Evolutionary conservation across 2,797 vertebrate species (phyloP).

Genomic region (Sebastes diaconus): DNA sequence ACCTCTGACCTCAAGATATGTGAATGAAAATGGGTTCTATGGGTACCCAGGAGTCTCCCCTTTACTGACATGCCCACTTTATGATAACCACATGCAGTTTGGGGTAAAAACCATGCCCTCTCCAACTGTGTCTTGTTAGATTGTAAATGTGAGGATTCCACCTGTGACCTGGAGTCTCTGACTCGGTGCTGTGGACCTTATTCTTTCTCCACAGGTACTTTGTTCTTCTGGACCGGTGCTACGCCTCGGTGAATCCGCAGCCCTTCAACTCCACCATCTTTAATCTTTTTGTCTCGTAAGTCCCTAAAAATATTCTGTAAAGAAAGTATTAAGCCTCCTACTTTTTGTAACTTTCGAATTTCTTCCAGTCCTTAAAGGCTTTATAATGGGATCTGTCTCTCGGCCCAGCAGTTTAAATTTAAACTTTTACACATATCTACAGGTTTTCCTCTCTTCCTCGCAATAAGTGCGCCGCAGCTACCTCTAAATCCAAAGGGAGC

Average conservation of each 20-base stretch:
- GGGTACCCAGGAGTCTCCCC: too few species aligned
- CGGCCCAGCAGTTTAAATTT: slow-evolving; percentile 26
- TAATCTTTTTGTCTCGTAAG: slow-evolving; percentile 82
- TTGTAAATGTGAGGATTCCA: slow-evolving; percentile 49
- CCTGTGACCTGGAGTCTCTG: slow-evolving; percentile 68
- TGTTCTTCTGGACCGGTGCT: slow-evolving; percentile 80
- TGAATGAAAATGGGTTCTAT: too few species aligned
- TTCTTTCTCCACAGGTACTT: slow-evolving; percentile 72
- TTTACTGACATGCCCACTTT: accelerated
- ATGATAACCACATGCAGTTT: too few species aligned
- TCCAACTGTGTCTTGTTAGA: slow-evolving; percentile 26
- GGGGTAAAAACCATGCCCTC: background rate
- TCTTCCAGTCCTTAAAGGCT: background rate
- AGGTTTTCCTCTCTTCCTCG: slow-evolving; percentile 12
- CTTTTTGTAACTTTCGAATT: slow-evolving; percentile 1
- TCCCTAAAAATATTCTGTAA: slow-evolving; percentile 22
- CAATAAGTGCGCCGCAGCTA: slow-evolving; percentile 18
- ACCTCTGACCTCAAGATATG: too few species aligned
- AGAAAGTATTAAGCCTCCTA: background rate
- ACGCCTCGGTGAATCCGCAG: slow-evolving; percentile 71
- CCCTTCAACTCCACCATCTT: slow-evolving; percentile 77
- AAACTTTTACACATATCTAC: slow-evolving; percentile 30
- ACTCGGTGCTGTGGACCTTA: slow-evolving; percentile 54
- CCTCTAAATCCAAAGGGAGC: slow-evolving; percentile 38
- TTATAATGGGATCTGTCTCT: slow-evolving; percentile 26